Evolutionary conservation across 2,797 vertebrate species (phyloP), one percentile per base, ranked within the genome.

Genomic region (Myotis myotis): DNA sequence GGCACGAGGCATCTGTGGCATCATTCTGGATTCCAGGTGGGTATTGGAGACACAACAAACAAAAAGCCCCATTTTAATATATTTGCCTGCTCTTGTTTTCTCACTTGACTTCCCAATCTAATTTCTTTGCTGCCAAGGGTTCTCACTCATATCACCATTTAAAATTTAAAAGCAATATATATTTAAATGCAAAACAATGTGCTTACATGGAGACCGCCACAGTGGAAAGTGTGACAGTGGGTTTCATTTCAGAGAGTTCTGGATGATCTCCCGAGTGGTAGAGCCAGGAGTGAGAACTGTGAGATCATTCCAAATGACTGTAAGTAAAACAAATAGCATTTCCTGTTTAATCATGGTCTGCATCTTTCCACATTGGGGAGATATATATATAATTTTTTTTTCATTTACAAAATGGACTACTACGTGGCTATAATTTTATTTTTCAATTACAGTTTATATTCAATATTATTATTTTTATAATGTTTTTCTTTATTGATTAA

Each of bases 41-140:
- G 95, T 97, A 93, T 51, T 85, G 53, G 95, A 95, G 70, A 96
- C 72, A 89, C 82, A 93, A 90, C 95, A 94, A 97, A 97, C 84
- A 96, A 95, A 96, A 98, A 97, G 88, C 74, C 71, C 41, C 91
- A 38, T 97, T 98, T 98, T 97, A 98, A 98, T 97, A 92, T 81
- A 97, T 98, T 97, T 97, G 72, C 97, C 72, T 97, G 96, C 94
- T 97, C 97, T 98, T 96, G 78, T 91, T 98, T 98, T 96, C 93
- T 98, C 97, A 98, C 97, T 98, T 98, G 97, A 98, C 96, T 98
- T 98, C 98, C 98, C 98, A 98, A 97, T 97, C 96, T 98, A 98
- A 98, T 98, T 98, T 98, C 92, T 98, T 78, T 91, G 76, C 95
- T 98, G 96, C 87, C 91, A 97, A 96, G 95, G 74, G 83, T 97